phyloP scores from a whole-genome alignment of 2,888 invertebrate species.

The Aleiodes testaceus region DNA sequence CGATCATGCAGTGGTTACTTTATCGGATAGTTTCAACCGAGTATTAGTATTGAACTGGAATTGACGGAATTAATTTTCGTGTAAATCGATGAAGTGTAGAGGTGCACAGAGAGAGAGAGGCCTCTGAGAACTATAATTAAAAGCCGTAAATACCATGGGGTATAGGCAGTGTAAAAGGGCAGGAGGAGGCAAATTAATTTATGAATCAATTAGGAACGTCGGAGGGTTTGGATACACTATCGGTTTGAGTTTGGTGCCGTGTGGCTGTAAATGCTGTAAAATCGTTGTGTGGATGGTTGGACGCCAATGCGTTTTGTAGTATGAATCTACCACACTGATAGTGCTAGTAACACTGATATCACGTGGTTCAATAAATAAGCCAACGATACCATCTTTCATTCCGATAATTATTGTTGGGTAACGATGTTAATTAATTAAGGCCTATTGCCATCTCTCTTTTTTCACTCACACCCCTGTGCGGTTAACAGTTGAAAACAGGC shows the following conservation, averaged over 20 bases:
- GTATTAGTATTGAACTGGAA: conserved; percentile 3
- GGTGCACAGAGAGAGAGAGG: not conserved
- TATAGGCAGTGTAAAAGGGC: not conserved
- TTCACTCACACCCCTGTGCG: conserved; percentile 11
- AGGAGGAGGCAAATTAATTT: conserved; percentile 62
- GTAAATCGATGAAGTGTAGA: conserved; percentile 3
- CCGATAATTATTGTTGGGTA: conserved; percentile 69
- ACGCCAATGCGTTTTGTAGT: conserved; percentile 22
- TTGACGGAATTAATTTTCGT: conserved; percentile 28
- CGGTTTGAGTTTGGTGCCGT: conserved; percentile 52
- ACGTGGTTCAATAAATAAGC: conserved; percentile 66
- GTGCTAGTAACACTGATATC: conserved; percentile 55
- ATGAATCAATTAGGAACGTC: conserved; percentile 65
- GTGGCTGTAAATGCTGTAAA: conserved; percentile 41
- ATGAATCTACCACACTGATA: conserved; percentile 19
- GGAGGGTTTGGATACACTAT: conserved; percentile 61
- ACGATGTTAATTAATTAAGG: conserved; percentile 71
- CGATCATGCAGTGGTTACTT: not conserved
- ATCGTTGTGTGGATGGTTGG: conserved; percentile 7
- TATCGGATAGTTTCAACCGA: not conserved
- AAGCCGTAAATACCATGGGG: conserved; percentile 51
- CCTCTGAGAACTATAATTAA: conserved; percentile 48
- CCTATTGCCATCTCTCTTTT: too few relatives aligned
- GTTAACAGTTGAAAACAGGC: conserved; percentile 45
- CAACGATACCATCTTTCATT: conserved; percentile 69